Conservation (phyloP, 2,113 vertebrate species). For the Gopherus evgoodei region DNA sequence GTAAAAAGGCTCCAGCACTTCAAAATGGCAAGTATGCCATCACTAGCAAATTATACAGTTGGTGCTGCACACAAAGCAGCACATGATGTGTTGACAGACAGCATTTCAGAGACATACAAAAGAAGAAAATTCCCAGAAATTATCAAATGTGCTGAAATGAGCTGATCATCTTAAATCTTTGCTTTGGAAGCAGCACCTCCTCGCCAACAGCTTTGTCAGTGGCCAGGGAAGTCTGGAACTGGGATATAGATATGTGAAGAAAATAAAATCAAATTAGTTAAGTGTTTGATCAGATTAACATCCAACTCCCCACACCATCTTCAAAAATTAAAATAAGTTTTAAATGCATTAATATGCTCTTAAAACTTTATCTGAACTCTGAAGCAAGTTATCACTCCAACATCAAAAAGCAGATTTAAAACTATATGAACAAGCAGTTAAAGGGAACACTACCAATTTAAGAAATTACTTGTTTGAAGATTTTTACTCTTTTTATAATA, state of each 20-base stretch:
- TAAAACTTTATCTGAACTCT: not conserved
- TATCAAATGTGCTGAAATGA: not conserved
- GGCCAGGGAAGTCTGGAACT: not conserved
- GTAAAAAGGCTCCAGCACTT: not conserved
- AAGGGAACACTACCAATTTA: not conserved
- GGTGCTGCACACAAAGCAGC: not conserved
- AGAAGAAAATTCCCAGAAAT: fast-evolving
- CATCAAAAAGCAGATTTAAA: not conserved
- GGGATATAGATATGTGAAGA: not conserved
- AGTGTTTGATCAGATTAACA: not conserved
- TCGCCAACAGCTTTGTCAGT: not conserved
- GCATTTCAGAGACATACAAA: not conserved
- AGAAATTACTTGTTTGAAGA: not conserved
- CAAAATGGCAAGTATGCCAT: fast-evolving
- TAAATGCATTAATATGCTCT: not conserved
- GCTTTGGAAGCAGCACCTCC: not conserved
- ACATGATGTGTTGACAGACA: not conserved
- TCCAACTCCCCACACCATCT: not conserved
- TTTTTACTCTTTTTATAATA: not conserved
- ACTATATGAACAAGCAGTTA: not conserved
- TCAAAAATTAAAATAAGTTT: not conserved
- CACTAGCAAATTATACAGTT: not conserved
- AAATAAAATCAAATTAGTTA: fast-evolving
- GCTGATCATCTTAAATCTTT: not conserved
- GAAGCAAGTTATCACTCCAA: not conserved